A percentile compares a stretch with the other conserved stretches of the same genome.
These are phyloP conservation scores for Drosophila nannoptera DNA, from an alignment of 1,140 invertebrate species.

Conservation along the genomic window DNA sequence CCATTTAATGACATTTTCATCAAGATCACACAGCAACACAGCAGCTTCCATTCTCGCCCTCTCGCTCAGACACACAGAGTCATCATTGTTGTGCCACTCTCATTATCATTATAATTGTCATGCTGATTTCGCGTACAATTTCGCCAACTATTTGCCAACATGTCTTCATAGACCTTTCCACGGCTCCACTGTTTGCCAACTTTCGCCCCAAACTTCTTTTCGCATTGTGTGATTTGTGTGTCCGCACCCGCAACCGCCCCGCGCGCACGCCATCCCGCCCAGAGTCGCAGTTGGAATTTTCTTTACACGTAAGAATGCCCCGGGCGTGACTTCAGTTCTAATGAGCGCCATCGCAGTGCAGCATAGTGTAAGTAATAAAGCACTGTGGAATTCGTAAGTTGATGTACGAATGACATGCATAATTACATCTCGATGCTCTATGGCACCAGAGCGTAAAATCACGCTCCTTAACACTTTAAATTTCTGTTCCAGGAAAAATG, in stretches of 20 bases:
- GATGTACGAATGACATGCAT: conserved; percentile 47
- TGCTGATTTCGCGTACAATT: conserved; percentile 61
- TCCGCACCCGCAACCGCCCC: background rate
- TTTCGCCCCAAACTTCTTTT: conserved; percentile 31
- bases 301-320: conserved; percentile 22
- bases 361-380: conserved; percentile 44
- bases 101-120: conserved; percentile 78
- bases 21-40: conserved; percentile 29
- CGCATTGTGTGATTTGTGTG: conserved; percentile 45
- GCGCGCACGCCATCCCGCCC: conserved; percentile 1
- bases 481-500: conserved; percentile 2
- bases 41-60: background rate
- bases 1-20: conserved; percentile 77
- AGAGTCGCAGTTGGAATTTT: background rate
- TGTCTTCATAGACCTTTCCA: conserved; percentile 42
- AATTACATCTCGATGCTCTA: conserved; percentile 47
- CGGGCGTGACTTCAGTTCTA: conserved; percentile 58
- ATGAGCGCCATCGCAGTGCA: conserved; percentile 45
- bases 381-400: conserved; percentile 53
- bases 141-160: conserved; percentile 63
- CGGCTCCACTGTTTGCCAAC: conserved; percentile 27
- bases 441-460: background rate
- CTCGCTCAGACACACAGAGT: background rate
- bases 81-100: conserved; percentile 35
- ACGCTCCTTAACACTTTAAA: conserved; percentile 29